These are phyloP conservation scores for Pionites leucogaster DNA, from an alignment of 2,113 vertebrate species.

Conservation along the genomic window DNA sequence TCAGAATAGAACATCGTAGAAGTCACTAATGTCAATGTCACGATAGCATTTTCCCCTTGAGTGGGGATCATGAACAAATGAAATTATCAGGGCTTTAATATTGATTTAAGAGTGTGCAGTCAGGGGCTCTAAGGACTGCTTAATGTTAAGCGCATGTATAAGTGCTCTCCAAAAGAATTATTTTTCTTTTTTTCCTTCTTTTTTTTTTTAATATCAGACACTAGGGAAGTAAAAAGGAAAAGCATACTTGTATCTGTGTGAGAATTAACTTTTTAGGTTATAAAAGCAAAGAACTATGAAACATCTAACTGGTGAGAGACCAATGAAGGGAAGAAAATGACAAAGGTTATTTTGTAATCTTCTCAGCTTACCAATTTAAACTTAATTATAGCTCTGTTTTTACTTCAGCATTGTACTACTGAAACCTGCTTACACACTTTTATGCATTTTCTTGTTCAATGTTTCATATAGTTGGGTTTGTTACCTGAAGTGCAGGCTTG, in stretches of 20 bases:
- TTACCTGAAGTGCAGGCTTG: background rate
- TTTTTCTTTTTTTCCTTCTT: background rate
- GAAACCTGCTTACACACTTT: background rate
- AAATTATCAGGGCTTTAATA: slow-evolving; percentile 23
- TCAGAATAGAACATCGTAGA: background rate
- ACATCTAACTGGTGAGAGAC: background rate
- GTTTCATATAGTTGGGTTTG: background rate
- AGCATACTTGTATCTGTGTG: background rate
- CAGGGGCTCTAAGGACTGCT: background rate
- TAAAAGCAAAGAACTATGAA: background rate
- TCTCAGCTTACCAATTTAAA: background rate
- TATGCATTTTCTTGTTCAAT: background rate
- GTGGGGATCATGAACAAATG: background rate
- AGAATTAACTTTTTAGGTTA: background rate
- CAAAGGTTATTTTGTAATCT: background rate
- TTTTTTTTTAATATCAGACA: background rate
- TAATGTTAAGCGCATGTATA: background rate
- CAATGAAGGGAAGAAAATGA: background rate
- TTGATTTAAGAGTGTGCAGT: slow-evolving; percentile 17
- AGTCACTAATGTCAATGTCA: background rate
- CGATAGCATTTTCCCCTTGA: background rate
- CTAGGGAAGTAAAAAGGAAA: background rate
- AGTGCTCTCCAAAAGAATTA: background rate
- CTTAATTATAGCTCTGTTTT: background rate
- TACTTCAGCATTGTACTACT: background rate